These are phyloP conservation scores for Tipula vernalis DNA, from an alignment of 2,888 invertebrate species.

Conservation along the genomic window DNA sequence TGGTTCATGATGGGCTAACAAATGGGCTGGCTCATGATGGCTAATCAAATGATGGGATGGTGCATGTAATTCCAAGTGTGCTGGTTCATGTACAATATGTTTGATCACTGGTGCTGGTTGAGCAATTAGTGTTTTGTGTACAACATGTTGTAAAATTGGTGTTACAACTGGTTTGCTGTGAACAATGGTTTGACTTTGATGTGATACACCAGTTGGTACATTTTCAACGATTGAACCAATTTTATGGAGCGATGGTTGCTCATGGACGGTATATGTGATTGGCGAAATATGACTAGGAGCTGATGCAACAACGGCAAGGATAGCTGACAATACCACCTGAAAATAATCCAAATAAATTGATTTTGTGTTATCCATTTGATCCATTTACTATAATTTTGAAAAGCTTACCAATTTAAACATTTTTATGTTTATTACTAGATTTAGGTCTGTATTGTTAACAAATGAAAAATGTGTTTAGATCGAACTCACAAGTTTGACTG, in stretches of 20 bases:
- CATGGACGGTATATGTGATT: not conserved
- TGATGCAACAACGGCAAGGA: slow-evolving; percentile 36
- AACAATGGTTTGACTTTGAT: slow-evolving; percentile 42
- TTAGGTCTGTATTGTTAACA: slow-evolving; percentile 10
- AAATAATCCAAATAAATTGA: not conserved
- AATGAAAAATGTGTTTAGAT: not conserved
- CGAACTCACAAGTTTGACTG: slow-evolving; percentile 10
- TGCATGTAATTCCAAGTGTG: not conserved
- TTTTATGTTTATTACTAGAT: slow-evolving; percentile 19
- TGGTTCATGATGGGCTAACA: not conserved
- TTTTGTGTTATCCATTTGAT: not conserved
- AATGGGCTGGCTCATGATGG: not conserved
- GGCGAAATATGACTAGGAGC: slow-evolving; percentile 19
- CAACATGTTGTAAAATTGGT: slow-evolving; percentile 18
- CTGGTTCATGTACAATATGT: not conserved
- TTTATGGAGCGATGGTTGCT: slow-evolving; percentile 17
- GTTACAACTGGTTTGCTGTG: slow-evolving; percentile 31
- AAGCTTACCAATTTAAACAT: slow-evolving; percentile 36
- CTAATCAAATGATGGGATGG: not conserved
- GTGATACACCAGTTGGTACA: slow-evolving; percentile 37
- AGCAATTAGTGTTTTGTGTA: slow-evolving; percentile 16
- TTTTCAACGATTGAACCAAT: slow-evolving; percentile 24
- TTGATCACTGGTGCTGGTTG: slow-evolving; percentile 17
- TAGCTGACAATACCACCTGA: slow-evolving; percentile 48
- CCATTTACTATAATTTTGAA: not conserved